Evolutionary conservation across 2,797 vertebrate species (phyloP), one percentile per base, ranked within the genome.

Genomic region (Pogoniulus pusillus): DNA sequence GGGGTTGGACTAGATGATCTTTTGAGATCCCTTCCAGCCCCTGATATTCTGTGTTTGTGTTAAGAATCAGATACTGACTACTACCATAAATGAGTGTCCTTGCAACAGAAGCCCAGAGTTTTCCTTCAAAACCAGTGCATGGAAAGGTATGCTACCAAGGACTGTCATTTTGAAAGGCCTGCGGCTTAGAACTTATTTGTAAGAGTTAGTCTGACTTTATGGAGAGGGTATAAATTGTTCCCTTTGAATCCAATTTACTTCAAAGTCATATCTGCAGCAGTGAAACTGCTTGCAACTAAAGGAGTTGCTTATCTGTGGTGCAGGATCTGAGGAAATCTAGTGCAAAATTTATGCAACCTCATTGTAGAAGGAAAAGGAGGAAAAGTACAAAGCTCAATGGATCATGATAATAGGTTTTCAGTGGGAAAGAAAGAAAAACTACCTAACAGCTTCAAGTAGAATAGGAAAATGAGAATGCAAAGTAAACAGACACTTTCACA

Each of bases 171-270:
- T 68, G 64, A 83, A 91, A 37, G 35, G n/a, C 70, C 20, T 70
- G 76, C 6, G 19, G 45, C 49, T 74, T 66, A 55, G 14, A 69
- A 23, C 30, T 69, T 88, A 57, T 45, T 76, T 88, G 82, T 66
- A 90, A 41, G 45, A 19, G 9, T 45, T 90, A 53, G 57, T 16
- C 53, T 78, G 57, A 87, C 93, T 85, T 94, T 91, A 91, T 82
- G 65, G 68, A 49, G 30, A 53, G 24, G 16, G 74, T 80, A 29
- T 32, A 91, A 91, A 91, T 77, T 16, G 26, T 85, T 89, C 55
- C 53, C 32, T 81, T 87, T 84, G 53, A 89, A 89, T 83, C 23
- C 63, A 92, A 45, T 80, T 90, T 72, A 63, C 29, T 51, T 90
- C 47, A 58, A 88, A 86, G 72, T 76, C 29, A 82, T 78, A 69